phyloP scores from a whole-genome alignment of 2,797 vertebrate species.

The Acrossocheilus fasciatus region DNA sequence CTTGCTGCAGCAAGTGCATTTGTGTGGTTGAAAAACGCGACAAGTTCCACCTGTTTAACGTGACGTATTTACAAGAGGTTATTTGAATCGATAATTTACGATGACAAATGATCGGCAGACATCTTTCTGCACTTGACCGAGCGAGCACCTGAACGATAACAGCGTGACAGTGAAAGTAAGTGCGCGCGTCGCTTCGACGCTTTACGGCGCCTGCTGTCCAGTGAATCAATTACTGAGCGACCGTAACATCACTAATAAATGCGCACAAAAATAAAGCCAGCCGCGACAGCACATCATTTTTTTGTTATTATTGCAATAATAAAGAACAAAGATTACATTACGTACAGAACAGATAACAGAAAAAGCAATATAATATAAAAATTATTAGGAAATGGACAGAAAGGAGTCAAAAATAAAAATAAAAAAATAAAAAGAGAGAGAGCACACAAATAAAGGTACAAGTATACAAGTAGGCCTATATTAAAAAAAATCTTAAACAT shows the following conservation, averaged over 20 bases:
- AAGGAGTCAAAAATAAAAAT: no score
- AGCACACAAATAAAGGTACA: no score
- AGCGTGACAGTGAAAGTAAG: neutral
- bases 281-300: neutral
- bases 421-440: no score
- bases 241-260: neutral
- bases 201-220: neutral
- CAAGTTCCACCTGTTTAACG: constrained; percentile 8
- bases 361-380: no score
- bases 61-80: neutral
- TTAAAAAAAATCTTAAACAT: no score
- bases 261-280: neutral
- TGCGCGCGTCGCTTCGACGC: neutral
- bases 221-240: no score
- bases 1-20: neutral
- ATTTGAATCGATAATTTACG: neutral
- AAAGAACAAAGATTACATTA: no score
- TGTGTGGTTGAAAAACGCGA: neutral
- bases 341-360: no score
- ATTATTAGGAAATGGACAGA: no score
- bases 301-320: no score
- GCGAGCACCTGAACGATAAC: neutral
- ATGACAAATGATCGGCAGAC: neutral
- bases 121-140: neutral
- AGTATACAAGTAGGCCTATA: no score